Evolutionary conservation across 1,140 invertebrate species (phyloP).

Genomic region (Tachypleus tridentatus): DNA sequence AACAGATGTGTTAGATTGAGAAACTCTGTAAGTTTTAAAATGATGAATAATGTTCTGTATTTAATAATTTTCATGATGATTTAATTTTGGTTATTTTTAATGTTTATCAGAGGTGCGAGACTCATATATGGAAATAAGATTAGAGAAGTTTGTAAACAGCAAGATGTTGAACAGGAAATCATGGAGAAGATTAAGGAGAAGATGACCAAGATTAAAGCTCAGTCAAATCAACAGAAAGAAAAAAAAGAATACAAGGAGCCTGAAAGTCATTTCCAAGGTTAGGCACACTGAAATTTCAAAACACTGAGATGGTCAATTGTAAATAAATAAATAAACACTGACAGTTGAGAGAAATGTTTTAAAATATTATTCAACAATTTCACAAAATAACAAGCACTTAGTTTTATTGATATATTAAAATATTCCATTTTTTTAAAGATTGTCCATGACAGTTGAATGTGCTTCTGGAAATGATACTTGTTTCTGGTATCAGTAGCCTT

Average conservation of each 20-base stretch:
- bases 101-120: slow-evolving; percentile 65
- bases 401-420: too few relatives aligned
- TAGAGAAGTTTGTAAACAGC: slow-evolving; percentile 74
- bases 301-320: too few relatives aligned
- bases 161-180: slow-evolving; percentile 69
- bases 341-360: too few relatives aligned
- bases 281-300: slow-evolving; percentile 22
- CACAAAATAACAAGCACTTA: too few relatives aligned
- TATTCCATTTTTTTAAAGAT: too few relatives aligned
- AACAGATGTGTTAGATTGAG: too few relatives aligned
- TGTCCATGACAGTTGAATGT: too few relatives aligned
- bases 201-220: slow-evolving; percentile 90
- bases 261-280: slow-evolving; percentile 56
- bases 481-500: too few relatives aligned
- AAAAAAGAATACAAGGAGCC: slow-evolving; percentile 47
- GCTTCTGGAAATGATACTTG: too few relatives aligned
- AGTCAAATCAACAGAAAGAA: slow-evolving; percentile 52
- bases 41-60: neutral
- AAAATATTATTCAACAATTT: too few relatives aligned
- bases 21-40: too few relatives aligned
- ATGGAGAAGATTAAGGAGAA: slow-evolving; percentile 89
- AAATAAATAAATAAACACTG: too few relatives aligned
- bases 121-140: slow-evolving; percentile 78
- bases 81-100: neutral
- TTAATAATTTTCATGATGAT: slow-evolving; percentile 13